Base-by-base conservation (phyloP, 1,140 invertebrate species). In the Heliconius congener region DNA sequence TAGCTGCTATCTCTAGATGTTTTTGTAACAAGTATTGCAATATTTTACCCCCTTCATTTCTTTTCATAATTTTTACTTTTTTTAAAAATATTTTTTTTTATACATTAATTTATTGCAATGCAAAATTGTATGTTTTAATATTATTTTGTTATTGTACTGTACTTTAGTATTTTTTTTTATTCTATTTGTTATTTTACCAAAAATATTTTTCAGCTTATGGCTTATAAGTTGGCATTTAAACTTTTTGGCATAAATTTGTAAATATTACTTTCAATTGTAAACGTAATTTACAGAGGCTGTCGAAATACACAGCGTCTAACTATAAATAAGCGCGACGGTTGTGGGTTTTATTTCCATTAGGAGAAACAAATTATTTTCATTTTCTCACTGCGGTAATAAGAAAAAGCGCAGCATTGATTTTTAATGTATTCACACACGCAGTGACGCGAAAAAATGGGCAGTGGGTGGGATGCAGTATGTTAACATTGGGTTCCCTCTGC, bases 1-100 rank as follows among this genome's bases (percentile, higher is more conserved):
- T 94, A 94, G 92, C 92, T 94, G 91, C 92, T 94, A 94, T 93
- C 89, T 94, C 91, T 94, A 92, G 88, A 93, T 91, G 87, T 92
- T 76, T 76, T 76, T 76, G 74, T 76, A 76, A 66, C 71, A 76
- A 30, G 74, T 76, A 76, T 39, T 76, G 39, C 60, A 71, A 30
- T 50, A 39, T 55, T 74, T 52, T 57, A 66, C 3, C 60, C 57
- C 42, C 27, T 66, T 16, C 27, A 57, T 66, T 66, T 66, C 13
- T 75, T 75, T 60, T 27, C 16, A n/a, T 27, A 57, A 46, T 39
- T 57, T 57, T 34, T 8, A 39, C 37, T 9, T 57, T 60, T 57
- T 34, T 23, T 37, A 11, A 42, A 34, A 34, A 76, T 71, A 50
- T 46, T 34, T 66, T 66, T 30, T 66, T 13, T 66, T 27, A 13